Evolutionary conservation across 2,797 vertebrate genomes (phyloP).

Genomic region (Eulemur albifrons): DNA sequence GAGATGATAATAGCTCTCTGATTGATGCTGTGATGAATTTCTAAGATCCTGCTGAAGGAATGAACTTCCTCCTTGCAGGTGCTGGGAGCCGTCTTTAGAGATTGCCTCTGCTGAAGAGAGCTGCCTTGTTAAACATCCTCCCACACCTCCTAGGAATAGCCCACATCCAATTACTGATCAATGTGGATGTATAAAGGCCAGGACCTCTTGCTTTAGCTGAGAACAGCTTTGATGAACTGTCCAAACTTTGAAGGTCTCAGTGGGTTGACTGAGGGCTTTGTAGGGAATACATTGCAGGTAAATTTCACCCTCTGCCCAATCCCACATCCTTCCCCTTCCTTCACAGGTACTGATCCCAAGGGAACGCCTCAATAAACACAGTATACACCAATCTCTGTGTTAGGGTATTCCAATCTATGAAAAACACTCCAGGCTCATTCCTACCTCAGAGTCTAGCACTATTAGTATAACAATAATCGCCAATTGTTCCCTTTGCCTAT

Average conservation of each 20-base stretch:
- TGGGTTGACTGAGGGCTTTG: not conserved
- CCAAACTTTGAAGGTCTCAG: not conserved
- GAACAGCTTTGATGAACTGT: not conserved
- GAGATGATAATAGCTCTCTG: not conserved
- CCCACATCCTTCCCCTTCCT: not conserved
- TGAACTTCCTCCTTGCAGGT: not conserved
- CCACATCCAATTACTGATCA: not conserved
- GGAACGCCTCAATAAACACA: conserved; percentile 5
- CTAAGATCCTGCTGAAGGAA: not conserved
- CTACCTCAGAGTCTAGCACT: not conserved
- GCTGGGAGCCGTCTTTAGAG: not conserved
- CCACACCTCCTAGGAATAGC: not conserved
- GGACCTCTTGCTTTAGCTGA: not conserved
- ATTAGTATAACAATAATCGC: not conserved
- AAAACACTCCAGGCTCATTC: not conserved
- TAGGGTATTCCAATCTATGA: not conserved
- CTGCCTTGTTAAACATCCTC: not conserved
- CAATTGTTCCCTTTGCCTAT: not conserved
- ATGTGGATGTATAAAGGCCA: not conserved
- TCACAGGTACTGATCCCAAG: not conserved
- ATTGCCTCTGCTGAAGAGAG: not conserved
- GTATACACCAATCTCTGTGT: not conserved
- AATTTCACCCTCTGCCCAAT: not conserved
- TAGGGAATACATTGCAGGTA: not conserved
- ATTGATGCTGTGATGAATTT: not conserved